A percentile compares a stretch with the other conserved stretches of the same genome.
phyloP scores from a whole-genome alignment of 2,888 invertebrate genomes.

The Leucozona laternaria region DNA sequence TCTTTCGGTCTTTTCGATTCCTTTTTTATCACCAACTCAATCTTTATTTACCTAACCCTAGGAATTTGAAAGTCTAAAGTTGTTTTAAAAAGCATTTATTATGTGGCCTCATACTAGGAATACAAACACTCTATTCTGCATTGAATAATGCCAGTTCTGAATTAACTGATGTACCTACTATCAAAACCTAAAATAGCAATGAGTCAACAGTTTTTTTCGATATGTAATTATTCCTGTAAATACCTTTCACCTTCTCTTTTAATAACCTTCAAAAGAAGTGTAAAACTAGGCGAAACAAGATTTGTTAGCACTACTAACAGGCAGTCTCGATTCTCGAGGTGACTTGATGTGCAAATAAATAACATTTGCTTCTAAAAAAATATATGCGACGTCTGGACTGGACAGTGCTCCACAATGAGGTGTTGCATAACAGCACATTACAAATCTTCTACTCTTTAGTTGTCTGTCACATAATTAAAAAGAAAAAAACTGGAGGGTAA shows the following conservation, averaged over 20 bases:
- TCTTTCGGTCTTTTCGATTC: no score
- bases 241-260: not conserved
- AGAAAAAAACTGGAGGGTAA: not conserved
- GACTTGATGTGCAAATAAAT: not conserved
- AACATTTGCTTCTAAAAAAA: not conserved
- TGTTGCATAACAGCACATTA: not conserved
- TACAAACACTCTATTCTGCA: no score
- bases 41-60: no score
- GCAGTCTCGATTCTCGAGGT: no score
- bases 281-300: not conserved
- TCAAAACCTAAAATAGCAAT: not conserved
- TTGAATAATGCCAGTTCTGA: no score
- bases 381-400: not conserved
- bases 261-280: not conserved
- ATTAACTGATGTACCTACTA: no score
- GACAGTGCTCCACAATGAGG: not conserved
- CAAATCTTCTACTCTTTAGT: not conserved
- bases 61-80: no score
- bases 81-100: no score
- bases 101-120: no score
- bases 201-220: not conserved
- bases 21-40: no score
- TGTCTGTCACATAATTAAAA: not conserved
- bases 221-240: no score
- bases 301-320: not conserved